Conservation (phyloP, 2,888 invertebrate species). For the Cyrtodaria siliqua region DNA sequence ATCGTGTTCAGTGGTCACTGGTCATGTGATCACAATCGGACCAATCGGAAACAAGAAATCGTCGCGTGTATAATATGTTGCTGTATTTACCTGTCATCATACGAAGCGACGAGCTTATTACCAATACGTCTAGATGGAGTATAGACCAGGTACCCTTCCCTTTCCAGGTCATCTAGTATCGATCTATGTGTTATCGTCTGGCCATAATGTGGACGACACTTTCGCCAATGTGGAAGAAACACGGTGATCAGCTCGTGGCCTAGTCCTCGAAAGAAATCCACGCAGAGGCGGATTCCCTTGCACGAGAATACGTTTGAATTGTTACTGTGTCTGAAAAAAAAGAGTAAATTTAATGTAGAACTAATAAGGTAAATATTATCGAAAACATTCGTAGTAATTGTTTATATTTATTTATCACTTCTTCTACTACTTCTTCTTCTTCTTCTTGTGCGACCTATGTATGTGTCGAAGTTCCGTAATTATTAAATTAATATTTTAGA, state of each 20-base stretch:
- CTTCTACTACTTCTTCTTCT: too few relatives aligned
- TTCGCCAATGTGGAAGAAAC: constrained; percentile 92
- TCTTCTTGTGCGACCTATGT: too few relatives aligned
- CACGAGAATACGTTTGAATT: constrained; percentile 91
- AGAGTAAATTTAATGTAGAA: too few relatives aligned
- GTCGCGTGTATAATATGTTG: background rate
- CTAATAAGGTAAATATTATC: too few relatives aligned
- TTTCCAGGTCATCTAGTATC: constrained; percentile 90
- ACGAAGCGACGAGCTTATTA: constrained; percentile 87
- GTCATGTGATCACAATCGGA: too few relatives aligned
- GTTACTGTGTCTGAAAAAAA: constrained; percentile 89
- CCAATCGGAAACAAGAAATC: too few relatives aligned
- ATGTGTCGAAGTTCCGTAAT: too few relatives aligned
- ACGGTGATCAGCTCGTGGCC: constrained; percentile 88
- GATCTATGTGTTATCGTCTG: constrained; percentile 87
- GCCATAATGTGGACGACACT: constrained; percentile 73
- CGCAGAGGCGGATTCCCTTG: constrained; percentile 91
- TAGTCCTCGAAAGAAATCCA: constrained; percentile 91
- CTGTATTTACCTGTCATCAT: constrained; percentile 88
- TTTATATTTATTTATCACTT: too few relatives aligned
- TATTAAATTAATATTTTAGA: too few relatives aligned
- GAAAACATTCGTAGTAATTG: too few relatives aligned
- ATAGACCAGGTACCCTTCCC: constrained; percentile 94
- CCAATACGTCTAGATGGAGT: constrained; percentile 95
- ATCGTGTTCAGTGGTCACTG: too few relatives aligned